A percentile compares a stretch with the other conserved stretches of the same genome.
These are phyloP conservation scores for Ornithorhynchus anatinus DNA, from an alignment of 2,113 vertebrate genomes.

Conservation along the genomic window DNA sequence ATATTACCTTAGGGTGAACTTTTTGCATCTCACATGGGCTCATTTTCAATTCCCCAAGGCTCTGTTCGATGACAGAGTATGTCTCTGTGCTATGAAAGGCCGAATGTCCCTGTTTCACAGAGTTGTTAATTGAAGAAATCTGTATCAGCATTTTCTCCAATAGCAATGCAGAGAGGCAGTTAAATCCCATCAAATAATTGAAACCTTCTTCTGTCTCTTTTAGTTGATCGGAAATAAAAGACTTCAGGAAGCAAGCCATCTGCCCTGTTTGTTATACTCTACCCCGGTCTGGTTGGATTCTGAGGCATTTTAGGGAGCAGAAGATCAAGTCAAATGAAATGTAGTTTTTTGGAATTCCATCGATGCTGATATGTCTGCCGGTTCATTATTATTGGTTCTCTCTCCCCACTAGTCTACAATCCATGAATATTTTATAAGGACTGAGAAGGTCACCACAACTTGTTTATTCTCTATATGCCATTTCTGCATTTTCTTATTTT, in stretches of 20 bases:
- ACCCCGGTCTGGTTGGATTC: not conserved
- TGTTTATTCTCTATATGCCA: constrained; percentile 37
- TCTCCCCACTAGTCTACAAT: constrained; percentile 4
- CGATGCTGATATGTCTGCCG: not conserved
- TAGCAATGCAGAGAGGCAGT: not conserved
- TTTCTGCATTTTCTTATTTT: constrained; percentile 21
- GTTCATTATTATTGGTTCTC: constrained; percentile 32
- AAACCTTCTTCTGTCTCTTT: not conserved
- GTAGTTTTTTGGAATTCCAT: not conserved
- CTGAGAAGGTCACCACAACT: constrained; percentile 6
- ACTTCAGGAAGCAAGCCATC: not conserved
- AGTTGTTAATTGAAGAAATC: not conserved
- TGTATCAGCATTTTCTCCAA: not conserved
- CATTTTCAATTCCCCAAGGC: not conserved
- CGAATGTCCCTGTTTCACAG: not conserved
- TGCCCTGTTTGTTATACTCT: not conserved
- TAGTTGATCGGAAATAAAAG: not conserved
- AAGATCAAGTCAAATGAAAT: not conserved
- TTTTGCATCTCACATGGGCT: not conserved
- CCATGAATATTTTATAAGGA: constrained; percentile 32
- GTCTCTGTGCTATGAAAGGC: not conserved
- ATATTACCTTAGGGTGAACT: not conserved
- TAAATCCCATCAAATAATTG: not conserved
- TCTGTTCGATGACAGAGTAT: not conserved
- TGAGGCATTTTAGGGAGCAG: not conserved